Percentiles rank a stretch among this genome's conserved stretches.
phyloP scores from a whole-genome alignment of 1,140 invertebrate genomes.

The Radopholus similis region DNA sequence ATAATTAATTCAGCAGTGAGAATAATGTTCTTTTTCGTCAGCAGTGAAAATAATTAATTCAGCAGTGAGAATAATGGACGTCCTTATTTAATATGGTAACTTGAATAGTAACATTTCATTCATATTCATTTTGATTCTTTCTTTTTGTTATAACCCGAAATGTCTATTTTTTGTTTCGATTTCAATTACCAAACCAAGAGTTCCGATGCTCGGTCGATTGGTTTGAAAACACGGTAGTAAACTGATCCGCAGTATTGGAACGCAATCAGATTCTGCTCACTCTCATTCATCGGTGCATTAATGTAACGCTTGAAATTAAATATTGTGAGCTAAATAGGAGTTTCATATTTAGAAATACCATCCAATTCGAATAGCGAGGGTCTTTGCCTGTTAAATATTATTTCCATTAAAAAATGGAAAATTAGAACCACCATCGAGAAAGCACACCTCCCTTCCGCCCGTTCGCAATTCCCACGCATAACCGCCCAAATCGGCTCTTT shows the following conservation, averaged over 20 bases:
- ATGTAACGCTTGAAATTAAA: slow-evolving; percentile 23
- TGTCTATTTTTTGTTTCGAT: not conserved
- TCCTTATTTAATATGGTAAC: too few species aligned
- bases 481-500: slow-evolving; percentile 6
- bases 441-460: not conserved
- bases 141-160: not conserved
- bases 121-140: not conserved
- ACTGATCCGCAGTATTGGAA: slow-evolving; percentile 25
- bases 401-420: too few species aligned
- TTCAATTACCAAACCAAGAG: slow-evolving; percentile 27
- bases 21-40: not conserved
- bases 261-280: slow-evolving; percentile 27
- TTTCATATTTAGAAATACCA: slow-evolving; percentile 6
- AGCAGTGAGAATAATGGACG: not conserved
- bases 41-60: not conserved
- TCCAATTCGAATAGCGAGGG: slow-evolving; percentile 27
- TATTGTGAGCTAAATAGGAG: not conserved
- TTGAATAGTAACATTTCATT: too few species aligned
- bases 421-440: slow-evolving; percentile 3
- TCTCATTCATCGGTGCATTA: slow-evolving; percentile 15
- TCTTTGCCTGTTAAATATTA: slow-evolving; percentile 16
- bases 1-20: too few species aligned
- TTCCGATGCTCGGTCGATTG: slow-evolving; percentile 17
- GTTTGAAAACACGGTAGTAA: slow-evolving; percentile 26
- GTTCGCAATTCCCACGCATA: slow-evolving; percentile 21